phyloP scores from a whole-genome alignment of 2,113 vertebrate genomes.

The Platycercus adscitus region DNA sequence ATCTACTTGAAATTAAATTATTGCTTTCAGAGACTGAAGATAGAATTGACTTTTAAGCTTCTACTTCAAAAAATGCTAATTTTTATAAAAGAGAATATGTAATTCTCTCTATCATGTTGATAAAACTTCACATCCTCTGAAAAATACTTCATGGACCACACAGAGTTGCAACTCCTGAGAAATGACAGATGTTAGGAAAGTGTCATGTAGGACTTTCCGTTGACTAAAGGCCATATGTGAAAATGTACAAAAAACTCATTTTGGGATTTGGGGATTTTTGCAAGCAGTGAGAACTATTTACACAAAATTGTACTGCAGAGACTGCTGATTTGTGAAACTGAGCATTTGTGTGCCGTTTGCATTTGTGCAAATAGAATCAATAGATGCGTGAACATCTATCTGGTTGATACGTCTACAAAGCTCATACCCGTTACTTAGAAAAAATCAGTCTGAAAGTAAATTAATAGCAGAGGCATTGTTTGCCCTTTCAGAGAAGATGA shows the following conservation, averaged over 20 bases:
- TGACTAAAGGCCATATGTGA: background rate
- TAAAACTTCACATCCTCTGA: slow-evolving; percentile 24
- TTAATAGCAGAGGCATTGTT: background rate
- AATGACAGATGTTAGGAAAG: background rate
- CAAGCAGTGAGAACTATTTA: background rate
- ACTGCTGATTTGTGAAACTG: background rate
- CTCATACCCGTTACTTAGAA: background rate
- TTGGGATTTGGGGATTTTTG: background rate
- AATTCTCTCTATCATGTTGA: background rate
- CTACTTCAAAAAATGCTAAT: background rate
- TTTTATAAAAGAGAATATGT: slow-evolving; percentile 15
- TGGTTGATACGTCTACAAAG: background rate
- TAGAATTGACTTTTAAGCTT: slow-evolving; percentile 33
- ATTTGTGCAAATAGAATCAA: background rate
- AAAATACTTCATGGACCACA: slow-evolving; percentile 1
- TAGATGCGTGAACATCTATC: background rate
- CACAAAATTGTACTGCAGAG: background rate
- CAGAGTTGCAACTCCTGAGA: background rate
- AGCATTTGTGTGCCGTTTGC: background rate
- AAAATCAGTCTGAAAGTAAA: background rate
- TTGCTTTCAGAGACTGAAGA: slow-evolving; percentile 11
- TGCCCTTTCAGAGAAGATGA: background rate
- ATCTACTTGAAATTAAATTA: slow-evolving; percentile 13
- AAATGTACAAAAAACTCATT: background rate
- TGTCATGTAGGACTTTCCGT: background rate